Evolutionary conservation across 2,113 vertebrate species (phyloP).

Genomic region (Xiphophorus hellerii): DNA sequence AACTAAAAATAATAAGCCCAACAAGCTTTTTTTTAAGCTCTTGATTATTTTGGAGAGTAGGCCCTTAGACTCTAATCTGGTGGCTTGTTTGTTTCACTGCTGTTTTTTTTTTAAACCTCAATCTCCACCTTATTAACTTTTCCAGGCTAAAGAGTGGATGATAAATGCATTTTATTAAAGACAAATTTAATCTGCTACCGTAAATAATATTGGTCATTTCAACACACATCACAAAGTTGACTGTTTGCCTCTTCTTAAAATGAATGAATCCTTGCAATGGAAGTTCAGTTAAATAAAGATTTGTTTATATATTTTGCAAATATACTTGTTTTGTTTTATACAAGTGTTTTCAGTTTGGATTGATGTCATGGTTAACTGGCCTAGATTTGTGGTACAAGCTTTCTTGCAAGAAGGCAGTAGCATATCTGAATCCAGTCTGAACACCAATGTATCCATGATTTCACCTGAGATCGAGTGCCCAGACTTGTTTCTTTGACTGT

Average conservation of each 20-base stretch:
- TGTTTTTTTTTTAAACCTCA: not conserved
- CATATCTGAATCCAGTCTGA: constrained; percentile 24
- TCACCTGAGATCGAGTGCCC: constrained; percentile 8
- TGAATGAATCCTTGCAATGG: no score
- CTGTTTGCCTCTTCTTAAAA: not conserved
- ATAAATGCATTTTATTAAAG: not conserved
- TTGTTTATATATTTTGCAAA: no score
- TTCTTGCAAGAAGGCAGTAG: constrained; percentile 11
- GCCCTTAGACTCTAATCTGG: constrained; percentile 8
- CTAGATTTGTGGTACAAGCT: not conserved
- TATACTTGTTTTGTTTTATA: no score
- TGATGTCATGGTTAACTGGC: not conserved
- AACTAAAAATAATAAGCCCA: constrained; percentile 31
- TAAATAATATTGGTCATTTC: not conserved
- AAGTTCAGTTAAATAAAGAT: no score
- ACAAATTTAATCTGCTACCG: not conserved
- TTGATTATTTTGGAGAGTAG: constrained; percentile 26
- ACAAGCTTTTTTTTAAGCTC: not conserved
- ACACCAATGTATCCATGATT: constrained; percentile 5
- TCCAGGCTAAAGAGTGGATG: not conserved
- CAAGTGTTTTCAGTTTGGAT: not conserved
- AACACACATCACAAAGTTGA: not conserved
- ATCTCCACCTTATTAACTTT: not conserved
- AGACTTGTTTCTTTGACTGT: constrained; percentile 16
- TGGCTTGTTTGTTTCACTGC: not conserved